Percentiles rank a stretch among this genome's conserved stretches.
These are phyloP conservation scores for Dunckerocampus dactyliophorus DNA, from an alignment of 2,113 vertebrate species.

Conservation along the genomic window DNA sequence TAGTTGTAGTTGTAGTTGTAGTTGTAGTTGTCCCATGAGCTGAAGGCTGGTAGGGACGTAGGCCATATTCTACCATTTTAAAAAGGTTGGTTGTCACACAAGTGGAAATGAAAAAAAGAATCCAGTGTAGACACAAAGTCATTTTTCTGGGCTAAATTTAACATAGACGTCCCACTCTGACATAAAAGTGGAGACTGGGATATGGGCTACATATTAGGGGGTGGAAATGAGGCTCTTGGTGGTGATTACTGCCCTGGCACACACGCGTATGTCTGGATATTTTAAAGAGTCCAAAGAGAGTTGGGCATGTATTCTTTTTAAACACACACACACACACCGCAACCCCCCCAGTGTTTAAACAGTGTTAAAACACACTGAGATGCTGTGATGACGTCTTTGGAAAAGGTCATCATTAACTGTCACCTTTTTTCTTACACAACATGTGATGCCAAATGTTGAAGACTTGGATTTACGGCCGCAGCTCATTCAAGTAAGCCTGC, in stretches of 20 bases:
- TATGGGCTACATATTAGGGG: slow-evolving; percentile 36
- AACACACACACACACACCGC: slow-evolving; percentile 52
- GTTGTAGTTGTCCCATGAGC: too few relatives aligned
- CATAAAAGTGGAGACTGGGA: slow-evolving; percentile 38
- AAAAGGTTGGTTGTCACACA: neutral
- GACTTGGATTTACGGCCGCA: slow-evolving; percentile 41
- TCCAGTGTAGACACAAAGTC: slow-evolving; percentile 18
- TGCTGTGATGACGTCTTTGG: slow-evolving; percentile 48
- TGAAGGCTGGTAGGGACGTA: too few relatives aligned
- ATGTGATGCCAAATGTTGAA: slow-evolving; percentile 44
- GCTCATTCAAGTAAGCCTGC: slow-evolving; percentile 37
- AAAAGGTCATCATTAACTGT: slow-evolving; percentile 44
- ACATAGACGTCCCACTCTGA: slow-evolving; percentile 25
- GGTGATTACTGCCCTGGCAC: slow-evolving; percentile 48
- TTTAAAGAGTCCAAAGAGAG: slow-evolving; percentile 53
- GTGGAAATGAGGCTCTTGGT: slow-evolving; percentile 41
- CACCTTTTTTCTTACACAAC: slow-evolving; percentile 44
- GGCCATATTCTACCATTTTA: too few relatives aligned
- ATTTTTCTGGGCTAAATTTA: neutral
- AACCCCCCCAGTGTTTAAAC: slow-evolving; percentile 52
- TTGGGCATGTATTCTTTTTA: slow-evolving; percentile 55
- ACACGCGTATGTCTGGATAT: slow-evolving; percentile 42
- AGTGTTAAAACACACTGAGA: slow-evolving; percentile 31
- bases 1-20: too few relatives aligned
- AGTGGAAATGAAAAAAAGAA: slow-evolving; percentile 22